These are phyloP conservation scores for Ricordea florida DNA, from an alignment of 92 coral and sea anemone species.

Conservation along the genomic window DNA sequence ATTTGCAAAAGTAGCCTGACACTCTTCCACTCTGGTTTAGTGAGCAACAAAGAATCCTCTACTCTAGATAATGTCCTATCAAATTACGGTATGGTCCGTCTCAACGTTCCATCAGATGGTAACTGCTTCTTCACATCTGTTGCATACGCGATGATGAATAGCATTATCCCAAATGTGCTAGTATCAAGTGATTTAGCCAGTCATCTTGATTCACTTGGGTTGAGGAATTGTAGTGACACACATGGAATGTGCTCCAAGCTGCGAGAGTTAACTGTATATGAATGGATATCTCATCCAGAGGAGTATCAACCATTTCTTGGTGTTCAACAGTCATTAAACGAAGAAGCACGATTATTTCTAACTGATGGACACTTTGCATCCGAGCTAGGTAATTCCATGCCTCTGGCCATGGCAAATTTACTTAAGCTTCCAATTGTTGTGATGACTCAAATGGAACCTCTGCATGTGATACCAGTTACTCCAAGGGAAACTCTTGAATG, in stretches of 20 bases:
- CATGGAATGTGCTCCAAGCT: neutral
- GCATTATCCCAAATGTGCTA: conserved; percentile 14
- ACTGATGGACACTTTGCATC: conserved; percentile 55
- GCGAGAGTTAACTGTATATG: conserved; percentile 41
- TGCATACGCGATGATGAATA: conserved; percentile 20
- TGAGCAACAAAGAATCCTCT: conserved; percentile 11
- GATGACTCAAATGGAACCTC: conserved; percentile 47
- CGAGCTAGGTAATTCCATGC: conserved; percentile 63
- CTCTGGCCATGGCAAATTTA: conserved; percentile 62
- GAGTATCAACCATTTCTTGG: conserved; percentile 49
- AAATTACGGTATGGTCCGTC: conserved; percentile 43
- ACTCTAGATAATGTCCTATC: conserved; percentile 23
- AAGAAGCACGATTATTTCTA: conserved; percentile 42
- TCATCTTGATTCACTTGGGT: conserved; percentile 19
- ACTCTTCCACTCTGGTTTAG: conserved; percentile 20
- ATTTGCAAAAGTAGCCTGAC: conserved; percentile 41
- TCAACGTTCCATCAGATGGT: conserved; percentile 37
- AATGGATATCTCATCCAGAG: conserved; percentile 58
- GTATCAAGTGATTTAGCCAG: conserved; percentile 12
- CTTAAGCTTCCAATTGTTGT: conserved; percentile 51
- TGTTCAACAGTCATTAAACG: conserved; percentile 4
- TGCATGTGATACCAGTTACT: conserved; percentile 53
- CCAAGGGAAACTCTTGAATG: conserved; percentile 42
- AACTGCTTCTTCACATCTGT: conserved; percentile 60
- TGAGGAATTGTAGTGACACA: neutral